Base-by-base conservation (phyloP, 2,113 vertebrate genomes). In the Caretta caretta region DNA sequence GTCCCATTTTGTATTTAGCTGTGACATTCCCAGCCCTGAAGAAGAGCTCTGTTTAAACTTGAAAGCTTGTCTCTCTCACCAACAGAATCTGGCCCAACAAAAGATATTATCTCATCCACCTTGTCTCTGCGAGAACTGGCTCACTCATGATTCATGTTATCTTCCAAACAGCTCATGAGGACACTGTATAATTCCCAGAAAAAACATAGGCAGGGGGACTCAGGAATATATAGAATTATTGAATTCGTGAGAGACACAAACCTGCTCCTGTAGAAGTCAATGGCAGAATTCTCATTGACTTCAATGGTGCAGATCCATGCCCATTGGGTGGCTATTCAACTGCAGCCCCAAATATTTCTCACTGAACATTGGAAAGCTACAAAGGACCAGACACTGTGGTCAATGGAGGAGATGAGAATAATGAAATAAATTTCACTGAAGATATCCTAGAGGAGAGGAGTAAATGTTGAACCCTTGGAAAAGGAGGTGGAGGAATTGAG, bases 401-500 rank as follows among this genome's bases (percentile, higher is more conserved):
- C 93, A 81, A 83, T 83, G 90, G 0, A 0, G 72, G 72, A 94
- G 92, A 82, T 65, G 80, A 89, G 76, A 49, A 91, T 90, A 93
- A 96, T 90, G 90, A 69, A 91, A 84, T 80, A 93, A 90, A 85
- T 75, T 76, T 82, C 50, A 80, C 65, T 90, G 79, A 80, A 92
- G 86, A 92, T 56, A 91, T 80, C 91, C 86, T 87, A 54, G 80
- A 3, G 1, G 88, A 92, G 81, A 85, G 6, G 1, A 87, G 88
- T 90, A 96, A 96, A 96, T 95, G 96, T 93, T 50, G 87, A 88
- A 12, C 59, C 48, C 29, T 1, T 90, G 92, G 93, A 88, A 92
- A 93, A 65, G 82, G 83, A 2, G 25, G 80, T 3, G 90, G 93
- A 94, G 93, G 95, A 97, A 79, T 69, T 76, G 93, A 92, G 95